phyloP scores from a whole-genome alignment of 2,888 invertebrate species.

The Euzetes globulus region DNA sequence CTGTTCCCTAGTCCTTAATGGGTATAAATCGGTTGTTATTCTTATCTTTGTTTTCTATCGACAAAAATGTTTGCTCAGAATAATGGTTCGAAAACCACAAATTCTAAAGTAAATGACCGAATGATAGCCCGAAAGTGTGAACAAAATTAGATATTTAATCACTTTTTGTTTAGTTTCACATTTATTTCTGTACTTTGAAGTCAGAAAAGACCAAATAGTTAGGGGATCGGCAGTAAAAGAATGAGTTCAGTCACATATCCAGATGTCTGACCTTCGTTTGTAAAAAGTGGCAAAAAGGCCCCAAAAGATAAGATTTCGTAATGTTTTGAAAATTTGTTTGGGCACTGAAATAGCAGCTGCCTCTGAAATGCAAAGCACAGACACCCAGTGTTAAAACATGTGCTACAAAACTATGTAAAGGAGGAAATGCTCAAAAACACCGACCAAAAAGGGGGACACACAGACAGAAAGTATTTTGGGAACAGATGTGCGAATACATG shows the following conservation, averaged over 20 bases:
- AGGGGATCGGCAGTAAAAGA: background rate
- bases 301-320: slow-evolving; percentile 2
- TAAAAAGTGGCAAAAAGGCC: background rate
- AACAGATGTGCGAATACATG: slow-evolving; percentile 7
- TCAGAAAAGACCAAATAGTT: background rate
- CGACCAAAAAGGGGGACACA: background rate
- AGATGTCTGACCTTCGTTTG: background rate
- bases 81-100: background rate
- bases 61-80: background rate
- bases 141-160: background rate
- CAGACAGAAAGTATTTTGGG: background rate
- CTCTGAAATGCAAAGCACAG: background rate
- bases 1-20: background rate
- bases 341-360: slow-evolving; percentile 14
- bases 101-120: background rate
- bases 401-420: background rate
- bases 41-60: background rate
- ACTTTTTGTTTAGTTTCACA: background rate
- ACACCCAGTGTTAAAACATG: background rate
- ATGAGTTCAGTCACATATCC: background rate
- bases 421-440: background rate
- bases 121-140: background rate
- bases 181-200: background rate
- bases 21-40: too few relatives aligned
- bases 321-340: background rate